phyloP scores from a whole-genome alignment of 2,113 vertebrate species.

The Marmota flaviventris region DNA sequence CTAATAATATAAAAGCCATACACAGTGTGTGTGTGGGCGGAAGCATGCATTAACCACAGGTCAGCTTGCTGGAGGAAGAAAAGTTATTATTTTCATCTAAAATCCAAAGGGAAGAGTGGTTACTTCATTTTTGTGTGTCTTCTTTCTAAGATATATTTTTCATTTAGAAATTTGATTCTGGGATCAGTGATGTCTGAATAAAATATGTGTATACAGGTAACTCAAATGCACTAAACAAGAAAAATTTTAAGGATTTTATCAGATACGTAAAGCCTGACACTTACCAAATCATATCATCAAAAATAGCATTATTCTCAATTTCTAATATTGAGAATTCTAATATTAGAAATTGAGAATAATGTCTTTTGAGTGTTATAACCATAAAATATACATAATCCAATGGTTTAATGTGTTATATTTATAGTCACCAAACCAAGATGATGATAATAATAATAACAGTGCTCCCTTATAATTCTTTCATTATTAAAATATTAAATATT shows the following conservation, averaged over 20 bases:
- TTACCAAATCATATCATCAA: neutral
- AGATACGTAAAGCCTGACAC: neutral
- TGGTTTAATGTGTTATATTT: conserved; percentile 23
- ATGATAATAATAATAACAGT: conserved; percentile 1
- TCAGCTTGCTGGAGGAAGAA: neutral
- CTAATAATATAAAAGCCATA: conserved; percentile 31
- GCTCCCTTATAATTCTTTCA: neutral
- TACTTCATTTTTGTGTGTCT: neutral
- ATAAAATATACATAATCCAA: neutral
- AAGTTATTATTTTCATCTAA: neutral
- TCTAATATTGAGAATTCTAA: too few species aligned
- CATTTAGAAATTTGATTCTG: conserved; percentile 53
- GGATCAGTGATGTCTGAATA: neutral
- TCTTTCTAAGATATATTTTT: conserved; percentile 27
- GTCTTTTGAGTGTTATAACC: neutral
- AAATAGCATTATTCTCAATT: neutral
- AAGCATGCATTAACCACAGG: conserved; percentile 14
- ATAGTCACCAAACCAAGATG: conserved; percentile 9
- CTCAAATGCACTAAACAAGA: neutral
- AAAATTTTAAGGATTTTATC: conserved; percentile 17
- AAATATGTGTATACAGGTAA: neutral
- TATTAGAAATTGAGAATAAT: conserved; percentile 5
- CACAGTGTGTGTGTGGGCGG: too few species aligned
- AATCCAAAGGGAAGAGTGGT: too few species aligned
- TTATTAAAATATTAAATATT: conserved; percentile 12